phyloP scores from a whole-genome alignment of 1,140 invertebrate species.

The Tetramorium parvispinum region DNA sequence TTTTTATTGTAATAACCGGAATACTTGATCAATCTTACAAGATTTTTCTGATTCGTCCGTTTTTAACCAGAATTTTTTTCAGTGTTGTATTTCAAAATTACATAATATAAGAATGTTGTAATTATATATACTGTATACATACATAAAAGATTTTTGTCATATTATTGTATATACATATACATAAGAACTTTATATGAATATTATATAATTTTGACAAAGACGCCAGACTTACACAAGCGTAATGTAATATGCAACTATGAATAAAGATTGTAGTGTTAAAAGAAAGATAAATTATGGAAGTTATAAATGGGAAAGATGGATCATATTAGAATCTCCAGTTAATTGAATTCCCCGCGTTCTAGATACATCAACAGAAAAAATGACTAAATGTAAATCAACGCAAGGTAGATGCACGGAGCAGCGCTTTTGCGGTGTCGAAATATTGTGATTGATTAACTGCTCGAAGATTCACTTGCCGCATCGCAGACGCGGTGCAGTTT shows the following conservation, averaged over 20 bases:
- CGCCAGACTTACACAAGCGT: not conserved
- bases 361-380: constrained; percentile 38
- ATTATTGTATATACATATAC: not conserved
- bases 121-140: not conserved
- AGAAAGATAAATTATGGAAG: constrained; percentile 27
- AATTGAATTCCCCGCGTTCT: constrained; percentile 22
- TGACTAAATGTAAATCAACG: constrained; percentile 58
- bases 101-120: no score
- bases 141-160: no score
- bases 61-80: no score
- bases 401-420: constrained; percentile 10
- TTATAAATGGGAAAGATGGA: constrained; percentile 35
- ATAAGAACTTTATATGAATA: not conserved
- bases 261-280: not conserved
- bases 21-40: no score
- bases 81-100: no score
- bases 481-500: constrained; percentile 49
- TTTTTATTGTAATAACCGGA: no score
- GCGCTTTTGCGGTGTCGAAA: constrained; percentile 52
- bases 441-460: constrained; percentile 60
- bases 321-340: constrained; percentile 28
- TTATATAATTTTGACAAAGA: not conserved
- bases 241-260: not conserved
- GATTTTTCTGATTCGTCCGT: no score
- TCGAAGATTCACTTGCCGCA: constrained; percentile 45